Evolutionary conservation across 2,797 vertebrate genomes (phyloP).

Genomic region (Hyperoplus immaculatus): DNA sequence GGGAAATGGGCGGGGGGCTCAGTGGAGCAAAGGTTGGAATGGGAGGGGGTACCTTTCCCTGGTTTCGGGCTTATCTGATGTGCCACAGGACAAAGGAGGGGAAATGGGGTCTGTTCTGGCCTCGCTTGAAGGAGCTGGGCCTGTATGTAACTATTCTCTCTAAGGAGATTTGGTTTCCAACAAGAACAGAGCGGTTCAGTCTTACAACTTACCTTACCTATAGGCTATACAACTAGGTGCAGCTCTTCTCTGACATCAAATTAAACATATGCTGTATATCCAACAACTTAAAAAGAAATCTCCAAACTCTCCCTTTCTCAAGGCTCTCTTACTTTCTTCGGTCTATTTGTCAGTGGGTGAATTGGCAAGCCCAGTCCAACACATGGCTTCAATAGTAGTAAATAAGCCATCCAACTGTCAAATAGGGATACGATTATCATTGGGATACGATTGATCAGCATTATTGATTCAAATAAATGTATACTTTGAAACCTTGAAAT

Average conservation of each 20-base stretch:
- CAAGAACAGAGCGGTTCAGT: constrained; percentile 4
- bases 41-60: constrained; percentile 41
- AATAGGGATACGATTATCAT: background rate
- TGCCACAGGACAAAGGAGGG: constrained; percentile 51
- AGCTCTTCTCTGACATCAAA: background rate
- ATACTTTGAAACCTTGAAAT: constrained; percentile 16
- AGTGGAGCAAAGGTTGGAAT: constrained; percentile 24
- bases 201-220: background rate
- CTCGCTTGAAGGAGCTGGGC: constrained; percentile 33
- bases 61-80: constrained; percentile 59
- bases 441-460: constrained; percentile 18
- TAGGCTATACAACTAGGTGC: background rate
- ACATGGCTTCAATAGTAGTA: constrained; percentile 5
- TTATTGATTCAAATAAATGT: constrained; percentile 17
- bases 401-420: constrained; percentile 2
- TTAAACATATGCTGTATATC: background rate
- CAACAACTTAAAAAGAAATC: background rate
- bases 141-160: constrained; percentile 22
- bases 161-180: constrained; percentile 39
- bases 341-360: constrained; percentile 10
- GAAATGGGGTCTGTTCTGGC: constrained; percentile 22
- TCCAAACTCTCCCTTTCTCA: constrained; percentile 6
- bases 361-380: constrained; percentile 11
- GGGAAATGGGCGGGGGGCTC: constrained; percentile 22
- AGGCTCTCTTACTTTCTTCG: constrained; percentile 6